A percentile compares a stretch with the other conserved stretches of the same genome.
Evolutionary conservation across 2,113 vertebrate genomes (phyloP).

Genomic region (Larimichthys crocea): DNA sequence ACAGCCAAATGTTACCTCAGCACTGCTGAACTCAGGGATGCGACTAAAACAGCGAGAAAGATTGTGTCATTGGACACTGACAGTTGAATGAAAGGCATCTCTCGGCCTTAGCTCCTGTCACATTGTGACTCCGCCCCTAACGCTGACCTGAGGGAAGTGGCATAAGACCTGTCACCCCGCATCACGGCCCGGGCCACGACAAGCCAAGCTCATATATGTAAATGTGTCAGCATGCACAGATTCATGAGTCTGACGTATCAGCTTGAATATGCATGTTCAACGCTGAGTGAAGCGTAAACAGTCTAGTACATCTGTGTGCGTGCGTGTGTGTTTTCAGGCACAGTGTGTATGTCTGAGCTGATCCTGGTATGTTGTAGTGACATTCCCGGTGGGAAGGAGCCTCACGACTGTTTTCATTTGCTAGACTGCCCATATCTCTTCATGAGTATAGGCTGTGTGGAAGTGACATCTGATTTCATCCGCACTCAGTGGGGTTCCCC

Average conservation of each 20-base stretch:
- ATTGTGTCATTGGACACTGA: conserved; percentile 45
- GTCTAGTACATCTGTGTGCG: conserved; percentile 21
- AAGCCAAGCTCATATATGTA: conserved; percentile 71
- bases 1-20: conserved; percentile 11
- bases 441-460: conserved; percentile 34
- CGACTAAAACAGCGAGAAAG: conserved; percentile 6
- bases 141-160: conserved; percentile 67
- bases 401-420: conserved; percentile 71
- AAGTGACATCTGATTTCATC: conserved; percentile 62
- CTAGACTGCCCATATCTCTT: conserved; percentile 57
- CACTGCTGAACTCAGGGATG: not conserved
- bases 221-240: conserved; percentile 75
- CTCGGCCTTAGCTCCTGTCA: conserved; percentile 54
- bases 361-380: conserved; percentile 72
- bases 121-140: conserved; percentile 62
- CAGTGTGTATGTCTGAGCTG: conserved; percentile 53
- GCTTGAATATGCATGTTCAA: conserved; percentile 73
- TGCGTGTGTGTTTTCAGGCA: conserved; percentile 29
- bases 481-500: conserved; percentile 39
- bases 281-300: conserved; percentile 70
- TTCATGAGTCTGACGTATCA: conserved; percentile 66
- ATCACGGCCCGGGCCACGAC: conserved; percentile 61
- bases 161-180: conserved; percentile 75
- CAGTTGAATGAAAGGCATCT: conserved; percentile 66
- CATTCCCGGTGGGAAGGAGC: conserved; percentile 84